A percentile compares a stretch with the other conserved stretches of the same genome.
These are phyloP conservation scores for Selene dorsalis DNA, from an alignment of 2,797 vertebrate species.

Conservation along the genomic window DNA sequence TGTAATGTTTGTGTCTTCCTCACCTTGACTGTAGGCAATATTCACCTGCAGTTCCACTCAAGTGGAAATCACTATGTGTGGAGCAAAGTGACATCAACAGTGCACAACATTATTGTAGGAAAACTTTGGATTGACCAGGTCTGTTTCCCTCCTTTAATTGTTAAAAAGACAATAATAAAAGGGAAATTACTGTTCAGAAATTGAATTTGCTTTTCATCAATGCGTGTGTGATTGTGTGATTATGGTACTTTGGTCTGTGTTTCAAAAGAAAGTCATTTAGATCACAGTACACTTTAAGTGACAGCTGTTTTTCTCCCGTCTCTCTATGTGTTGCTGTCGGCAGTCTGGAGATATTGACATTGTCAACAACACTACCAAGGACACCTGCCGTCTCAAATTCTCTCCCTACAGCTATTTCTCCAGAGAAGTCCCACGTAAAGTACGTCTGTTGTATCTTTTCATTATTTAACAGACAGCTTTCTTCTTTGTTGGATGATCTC, in stretches of 20 bases:
- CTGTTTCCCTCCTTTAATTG: background rate
- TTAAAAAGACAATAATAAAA: background rate
- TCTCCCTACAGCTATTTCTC: conserved; percentile 98
- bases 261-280: background rate
- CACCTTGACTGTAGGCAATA: conserved; percentile 84
- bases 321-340: conserved; percentile 50
- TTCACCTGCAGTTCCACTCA: conserved; percentile 93
- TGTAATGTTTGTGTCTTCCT: conserved; percentile 4
- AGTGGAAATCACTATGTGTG: conserved; percentile 94
- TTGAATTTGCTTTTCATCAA: background rate
- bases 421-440: conserved; percentile 94
- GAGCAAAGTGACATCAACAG: conserved; percentile 97
- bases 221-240: background rate
- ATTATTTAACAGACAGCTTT: background rate
- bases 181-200: background rate
- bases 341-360: conserved; percentile 98
- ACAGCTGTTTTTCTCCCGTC: conserved; percentile 23
- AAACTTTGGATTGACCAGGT: conserved; percentile 99
- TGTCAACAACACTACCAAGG: conserved; percentile 93
- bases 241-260: background rate
- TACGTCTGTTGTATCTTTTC: conserved; percentile 64
- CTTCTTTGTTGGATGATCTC: background rate
- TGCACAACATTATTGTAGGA: conserved; percentile 97
- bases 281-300: conserved; percentile 4
- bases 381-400: conserved; percentile 94